Evolutionary conservation across 2,113 vertebrate genomes (phyloP), one percentile per base, ranked within the genome.

Genomic region (Thunnus thynnus): DNA sequence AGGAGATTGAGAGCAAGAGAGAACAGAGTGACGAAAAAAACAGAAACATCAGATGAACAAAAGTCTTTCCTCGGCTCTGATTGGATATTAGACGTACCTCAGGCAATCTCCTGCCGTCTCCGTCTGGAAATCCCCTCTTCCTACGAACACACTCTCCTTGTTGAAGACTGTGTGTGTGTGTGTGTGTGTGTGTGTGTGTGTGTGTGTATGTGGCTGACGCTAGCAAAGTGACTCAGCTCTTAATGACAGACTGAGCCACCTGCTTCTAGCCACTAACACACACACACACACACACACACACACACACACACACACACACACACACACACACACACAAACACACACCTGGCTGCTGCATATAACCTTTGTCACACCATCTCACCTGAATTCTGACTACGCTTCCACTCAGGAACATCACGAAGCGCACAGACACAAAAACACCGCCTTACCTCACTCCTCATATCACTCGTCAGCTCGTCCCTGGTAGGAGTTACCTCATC

Each of bases 181-280:
- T 63, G 68, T 78, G 56, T 76, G 52, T 77, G 41, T 75, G 36
- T 67, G 67, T 75, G 72, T 78, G 63, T 86, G 74, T 76, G 51
- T 68, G 36, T 30, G 27, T 76, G 51, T 68, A 27, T 30, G 27
- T 71, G 65, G n/a, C 56, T 46, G 80, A 83, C n/a, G 16, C 54
- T 51, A 73, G 16, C 61, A 72, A 20, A 3, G 82, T 94, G 93
- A 91, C 84, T 91, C 89, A 93, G 77, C 67, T n/a, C 20, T 13
- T 93, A 90, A 93, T 93, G 84, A 93, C 84, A 92, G 90, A 86
- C 88, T 83, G 75, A 83, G 62, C 78, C 91, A 94, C 91, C 87
- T 90, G 90, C 82, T 84, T 82, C 74, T 72, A 70, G 32, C 80
- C 68, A 17, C 17, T 10, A 11, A 71, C 47, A 75, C 52, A 76